Percentiles rank a stretch among this genome's conserved stretches.
Conservation (phyloP, 2,113 vertebrate species). For the Channa argus region DNA sequence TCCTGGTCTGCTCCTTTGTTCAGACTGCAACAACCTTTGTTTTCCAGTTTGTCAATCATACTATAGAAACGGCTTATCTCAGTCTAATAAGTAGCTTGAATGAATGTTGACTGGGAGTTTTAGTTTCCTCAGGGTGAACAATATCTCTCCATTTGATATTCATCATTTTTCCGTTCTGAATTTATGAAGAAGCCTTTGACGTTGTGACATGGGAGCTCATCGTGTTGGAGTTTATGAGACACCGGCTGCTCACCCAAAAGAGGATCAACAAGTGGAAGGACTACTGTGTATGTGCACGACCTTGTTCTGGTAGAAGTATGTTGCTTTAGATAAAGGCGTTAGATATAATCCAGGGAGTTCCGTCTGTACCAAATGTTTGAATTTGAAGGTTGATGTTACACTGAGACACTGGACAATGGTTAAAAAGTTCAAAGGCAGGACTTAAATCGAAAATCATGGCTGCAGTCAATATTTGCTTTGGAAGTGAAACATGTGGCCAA, state of each 20-base stretch:
- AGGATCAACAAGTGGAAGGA: background rate
- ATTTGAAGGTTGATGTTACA: no score
- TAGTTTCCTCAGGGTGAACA: constrained; percentile 45
- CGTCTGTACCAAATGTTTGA: no score
- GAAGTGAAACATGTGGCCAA: no score
- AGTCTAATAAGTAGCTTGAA: constrained; percentile 39
- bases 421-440: no score
- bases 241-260: background rate
- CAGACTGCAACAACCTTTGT: constrained; percentile 49
- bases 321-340: no score
- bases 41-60: constrained; percentile 50
- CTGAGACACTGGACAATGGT: no score
- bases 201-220: background rate
- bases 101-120: constrained; percentile 45
- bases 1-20: constrained; percentile 14
- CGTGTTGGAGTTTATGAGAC: background rate
- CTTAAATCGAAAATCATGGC: no score
- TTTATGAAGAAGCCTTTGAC: constrained; percentile 17
- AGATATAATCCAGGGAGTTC: no score
- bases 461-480: no score
- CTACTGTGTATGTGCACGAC: background rate
- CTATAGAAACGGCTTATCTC: constrained; percentile 23
- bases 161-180: constrained; percentile 43
- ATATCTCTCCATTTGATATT: constrained; percentile 69
- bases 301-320: no score